A percentile compares a stretch with the other conserved stretches of the same genome.
phyloP scores from a whole-genome alignment of 2,888 invertebrate species.

The Caenorhabditis auriculariae region DNA sequence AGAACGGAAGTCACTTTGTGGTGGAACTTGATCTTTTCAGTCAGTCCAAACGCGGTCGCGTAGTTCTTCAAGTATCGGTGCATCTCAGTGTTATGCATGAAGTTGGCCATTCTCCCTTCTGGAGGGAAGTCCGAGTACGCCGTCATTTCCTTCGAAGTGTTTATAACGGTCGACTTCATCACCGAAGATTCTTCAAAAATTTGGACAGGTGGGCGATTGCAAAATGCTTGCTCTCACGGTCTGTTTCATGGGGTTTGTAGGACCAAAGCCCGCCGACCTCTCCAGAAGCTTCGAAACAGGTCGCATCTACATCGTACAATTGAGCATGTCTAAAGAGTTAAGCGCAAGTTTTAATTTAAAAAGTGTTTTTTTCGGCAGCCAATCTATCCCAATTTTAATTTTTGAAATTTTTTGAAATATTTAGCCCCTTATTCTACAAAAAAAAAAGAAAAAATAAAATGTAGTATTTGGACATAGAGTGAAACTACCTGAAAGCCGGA shows the following conservation, averaged over 20 bases:
- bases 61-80: constrained; percentile 45
- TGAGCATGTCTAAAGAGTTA: constrained; percentile 36
- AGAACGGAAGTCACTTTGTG: constrained; percentile 49
- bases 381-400: background rate
- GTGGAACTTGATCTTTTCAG: constrained; percentile 49
- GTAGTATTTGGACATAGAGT: too few species aligned
- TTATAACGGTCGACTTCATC: constrained; percentile 64
- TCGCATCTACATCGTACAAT: constrained; percentile 59
- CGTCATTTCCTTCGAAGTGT: constrained; percentile 65
- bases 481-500: constrained; percentile 20
- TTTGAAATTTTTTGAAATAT: background rate
- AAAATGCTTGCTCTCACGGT: constrained; percentile 26
- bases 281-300: constrained; percentile 63
- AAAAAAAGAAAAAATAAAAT: too few species aligned
- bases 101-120: constrained; percentile 52
- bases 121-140: constrained; percentile 66
- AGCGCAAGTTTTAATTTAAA: background rate
- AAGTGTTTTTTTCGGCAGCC: background rate
- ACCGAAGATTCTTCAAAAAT: constrained; percentile 59
- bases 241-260: constrained; percentile 41
- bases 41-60: constrained; percentile 49
- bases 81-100: constrained; percentile 44
- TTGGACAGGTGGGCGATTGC: too few species aligned
- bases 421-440: too few species aligned
- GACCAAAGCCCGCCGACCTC: constrained; percentile 64